Percentiles rank a stretch among this genome's conserved stretches.
These are phyloP conservation scores for Sweltsa coloradensis DNA, from an alignment of 1,140 invertebrate species.

Conservation along the genomic window DNA sequence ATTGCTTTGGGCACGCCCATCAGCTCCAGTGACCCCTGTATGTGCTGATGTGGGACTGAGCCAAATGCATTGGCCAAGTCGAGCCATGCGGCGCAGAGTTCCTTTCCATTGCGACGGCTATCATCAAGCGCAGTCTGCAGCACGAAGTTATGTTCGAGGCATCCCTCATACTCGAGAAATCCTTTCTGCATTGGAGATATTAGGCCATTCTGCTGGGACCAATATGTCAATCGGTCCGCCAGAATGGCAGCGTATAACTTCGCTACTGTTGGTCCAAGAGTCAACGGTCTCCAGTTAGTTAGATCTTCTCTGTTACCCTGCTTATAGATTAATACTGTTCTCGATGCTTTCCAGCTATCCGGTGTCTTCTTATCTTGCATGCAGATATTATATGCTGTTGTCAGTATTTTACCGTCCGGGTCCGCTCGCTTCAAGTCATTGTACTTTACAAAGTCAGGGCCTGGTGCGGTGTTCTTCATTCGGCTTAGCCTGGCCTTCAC, in stretches of 20 bases:
- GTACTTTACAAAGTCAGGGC: conserved; percentile 13
- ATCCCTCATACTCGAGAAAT: conserved; percentile 25
- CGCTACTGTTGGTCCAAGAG: conserved; percentile 7
- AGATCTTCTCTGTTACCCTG: conserved; percentile 9
- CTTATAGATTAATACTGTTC: conserved; percentile 15
- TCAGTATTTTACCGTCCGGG: background rate
- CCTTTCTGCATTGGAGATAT: conserved; percentile 22
- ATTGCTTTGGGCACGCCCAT: background rate
- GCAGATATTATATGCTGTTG: background rate
- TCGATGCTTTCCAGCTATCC: conserved; percentile 14
- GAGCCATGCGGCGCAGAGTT: conserved; percentile 8
- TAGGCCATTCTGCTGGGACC: background rate
- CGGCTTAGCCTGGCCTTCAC: no score
- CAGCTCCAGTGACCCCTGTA: background rate
- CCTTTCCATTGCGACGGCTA: conserved; percentile 8
- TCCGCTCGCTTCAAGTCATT: background rate
- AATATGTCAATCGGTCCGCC: conserved; percentile 6
- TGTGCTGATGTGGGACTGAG: conserved; percentile 5
- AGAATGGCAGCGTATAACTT: conserved; percentile 11
- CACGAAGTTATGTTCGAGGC: conserved; percentile 27
- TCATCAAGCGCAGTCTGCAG: conserved; percentile 19
- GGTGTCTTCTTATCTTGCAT: background rate
- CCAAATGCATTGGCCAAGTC: conserved; percentile 3
- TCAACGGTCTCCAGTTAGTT: conserved; percentile 12
- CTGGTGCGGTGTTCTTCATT: conserved; percentile 20